Evolutionary conservation across 2,113 vertebrate genomes (phyloP), one percentile per base, ranked within the genome.

Genomic region (Hippocampus zosterae): DNA sequence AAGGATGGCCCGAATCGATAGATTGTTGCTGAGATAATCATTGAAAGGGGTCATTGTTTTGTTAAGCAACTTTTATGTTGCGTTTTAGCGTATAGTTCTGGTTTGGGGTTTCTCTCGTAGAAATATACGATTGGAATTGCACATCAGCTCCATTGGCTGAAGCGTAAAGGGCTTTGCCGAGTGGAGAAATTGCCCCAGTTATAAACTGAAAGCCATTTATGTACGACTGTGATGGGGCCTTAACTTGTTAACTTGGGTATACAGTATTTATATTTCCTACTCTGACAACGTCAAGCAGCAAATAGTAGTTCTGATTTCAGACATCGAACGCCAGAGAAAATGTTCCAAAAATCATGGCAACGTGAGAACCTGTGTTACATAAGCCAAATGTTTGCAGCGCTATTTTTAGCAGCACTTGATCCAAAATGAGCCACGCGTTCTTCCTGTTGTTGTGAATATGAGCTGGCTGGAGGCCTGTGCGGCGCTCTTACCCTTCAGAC

Each of bases 401-500:
- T 33, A 60, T 33, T 60, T 60, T 60, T 60, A 60, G 57, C 27
- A 60, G 9, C 57, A 60, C 57, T 60, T 19, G 57, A 60, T 56
- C n/a, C n/a, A 4, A 56, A 56, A 23, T 56, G 2, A 33, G 33
- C 18, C 13, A 27, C 9, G 33, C 27, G 18, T n/a, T 37, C 33
- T 60, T 60, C 57, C 57, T 60, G 57, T 60, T 60, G 25, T 60
- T 60, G 57, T n/a, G 33, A 27, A 27, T 25, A 16, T 57, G 27
- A 57, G 55, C 23, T 27, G 55, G 11, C 55, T 23, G n/a, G 25
- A 57, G 11, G 56, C 57, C 27, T 29, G 57, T 33, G 27, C 8
- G 23, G 27, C 57, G 8, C 2, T 60, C 16, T 15, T 4, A 33
- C 57, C 27, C 16, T 33, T 33, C 18, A n/a, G n/a, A 25, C 8